Conservation (phyloP, 2,797 vertebrate genomes). For the Lutra lutra region DNA sequence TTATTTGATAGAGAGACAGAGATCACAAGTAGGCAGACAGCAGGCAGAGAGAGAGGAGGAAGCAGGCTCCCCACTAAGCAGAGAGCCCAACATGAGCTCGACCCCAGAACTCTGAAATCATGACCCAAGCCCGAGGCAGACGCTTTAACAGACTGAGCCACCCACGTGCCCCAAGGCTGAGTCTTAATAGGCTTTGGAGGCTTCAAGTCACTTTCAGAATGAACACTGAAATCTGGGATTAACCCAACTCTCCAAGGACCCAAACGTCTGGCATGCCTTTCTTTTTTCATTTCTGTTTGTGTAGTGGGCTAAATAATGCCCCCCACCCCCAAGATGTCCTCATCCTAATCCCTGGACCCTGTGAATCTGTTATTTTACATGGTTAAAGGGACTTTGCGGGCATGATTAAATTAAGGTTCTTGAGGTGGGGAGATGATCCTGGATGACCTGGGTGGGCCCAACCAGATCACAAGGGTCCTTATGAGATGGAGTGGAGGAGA, state of each 20-base stretch:
- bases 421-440: neutral
- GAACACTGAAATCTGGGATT: neutral
- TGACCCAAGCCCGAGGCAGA: too few relatives aligned
- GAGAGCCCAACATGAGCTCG: too few relatives aligned
- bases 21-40: too few relatives aligned
- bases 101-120: too few relatives aligned
- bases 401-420: neutral
- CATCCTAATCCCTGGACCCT: neutral
- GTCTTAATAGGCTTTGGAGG: neutral
- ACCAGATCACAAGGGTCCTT: neutral
- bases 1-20: too few relatives aligned
- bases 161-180: neutral
- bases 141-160: rapidly evolving
- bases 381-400: neutral
- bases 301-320: neutral
- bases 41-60: too few relatives aligned
- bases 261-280: neutral
- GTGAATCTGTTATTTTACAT: neutral
- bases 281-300: neutral
- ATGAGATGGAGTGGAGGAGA: neutral
- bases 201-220: neutral
- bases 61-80: too few relatives aligned
- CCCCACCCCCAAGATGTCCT: neutral
- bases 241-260: neutral
- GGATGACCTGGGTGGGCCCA: neutral